Conservation (phyloP, 2,113 vertebrate genomes). For the Oreocharis arfaki region DNA sequence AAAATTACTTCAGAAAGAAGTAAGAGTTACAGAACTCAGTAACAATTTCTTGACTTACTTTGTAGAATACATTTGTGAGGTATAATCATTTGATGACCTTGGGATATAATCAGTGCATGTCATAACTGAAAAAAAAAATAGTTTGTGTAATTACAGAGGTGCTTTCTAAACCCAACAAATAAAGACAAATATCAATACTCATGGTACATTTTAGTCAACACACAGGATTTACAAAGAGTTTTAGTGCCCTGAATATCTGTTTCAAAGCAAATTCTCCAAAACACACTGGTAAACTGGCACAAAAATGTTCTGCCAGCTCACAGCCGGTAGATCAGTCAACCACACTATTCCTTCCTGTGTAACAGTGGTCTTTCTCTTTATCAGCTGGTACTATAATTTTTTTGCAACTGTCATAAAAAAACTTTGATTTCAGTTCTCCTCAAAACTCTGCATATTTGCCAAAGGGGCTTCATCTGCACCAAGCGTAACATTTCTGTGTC, state of each 20-base stretch:
- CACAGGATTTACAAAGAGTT: background rate
- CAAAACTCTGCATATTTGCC: background rate
- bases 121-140: constrained; percentile 75
- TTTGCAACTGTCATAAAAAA: background rate
- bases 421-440: background rate
- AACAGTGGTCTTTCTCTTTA: background rate
- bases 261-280: background rate
- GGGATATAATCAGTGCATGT: constrained; percentile 80
- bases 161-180: constrained; percentile 15
- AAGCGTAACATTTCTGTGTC: background rate
- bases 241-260: background rate
- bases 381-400: background rate
- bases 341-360: background rate
- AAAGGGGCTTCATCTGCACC: background rate
- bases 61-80: constrained; percentile 82
- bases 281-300: background rate
- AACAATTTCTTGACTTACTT: constrained; percentile 75
- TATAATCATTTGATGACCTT: constrained; percentile 81
- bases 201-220: background rate
- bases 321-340: background rate
- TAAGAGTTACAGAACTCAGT: background rate
- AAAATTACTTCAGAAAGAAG: background rate
- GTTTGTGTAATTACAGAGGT: background rate
- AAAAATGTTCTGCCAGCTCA: background rate
- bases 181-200: background rate